Evolutionary conservation across 2,113 vertebrate species (phyloP).

Genomic region (Hippocampus abdominalis): DNA sequence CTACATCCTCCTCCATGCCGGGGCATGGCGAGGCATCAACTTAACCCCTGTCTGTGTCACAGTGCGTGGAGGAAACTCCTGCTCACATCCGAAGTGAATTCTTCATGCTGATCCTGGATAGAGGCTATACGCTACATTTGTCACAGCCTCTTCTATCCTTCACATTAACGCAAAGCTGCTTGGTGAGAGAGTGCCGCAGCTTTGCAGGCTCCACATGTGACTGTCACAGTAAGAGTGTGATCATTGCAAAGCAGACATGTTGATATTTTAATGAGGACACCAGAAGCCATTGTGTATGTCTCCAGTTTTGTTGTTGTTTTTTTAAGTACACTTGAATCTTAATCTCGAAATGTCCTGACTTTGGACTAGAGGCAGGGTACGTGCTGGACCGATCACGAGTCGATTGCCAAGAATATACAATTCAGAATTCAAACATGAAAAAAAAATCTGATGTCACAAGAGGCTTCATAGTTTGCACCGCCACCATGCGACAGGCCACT

Average conservation of each 20-base stretch:
- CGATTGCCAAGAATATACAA: background rate
- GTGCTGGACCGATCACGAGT: background rate
- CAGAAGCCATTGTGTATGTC: background rate
- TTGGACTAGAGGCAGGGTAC: no score
- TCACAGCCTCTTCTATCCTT: slow-evolving; percentile 61
- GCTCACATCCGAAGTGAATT: slow-evolving; percentile 66
- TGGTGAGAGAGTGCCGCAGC: slow-evolving; percentile 49
- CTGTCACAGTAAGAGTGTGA: background rate
- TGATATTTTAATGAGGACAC: background rate
- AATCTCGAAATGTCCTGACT: background rate
- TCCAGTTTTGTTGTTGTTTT: background rate
- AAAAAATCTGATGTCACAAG: background rate
- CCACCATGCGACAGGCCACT: no score
- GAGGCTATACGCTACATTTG: slow-evolving; percentile 62
- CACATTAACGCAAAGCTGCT: slow-evolving; percentile 64
- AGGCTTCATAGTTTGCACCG: no score
- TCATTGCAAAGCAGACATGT: background rate
- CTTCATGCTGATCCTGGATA: slow-evolving; percentile 66
- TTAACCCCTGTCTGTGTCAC: slow-evolving; percentile 63
- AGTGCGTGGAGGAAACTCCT: slow-evolving; percentile 44
- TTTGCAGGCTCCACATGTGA: slow-evolving; percentile 26
- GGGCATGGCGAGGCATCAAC: slow-evolving; percentile 48
- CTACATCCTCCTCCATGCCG: slow-evolving; percentile 38
- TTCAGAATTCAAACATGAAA: background rate
- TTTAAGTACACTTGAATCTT: background rate